Conservation (phyloP, 1,140 invertebrate species). For the Neodiprion fabricii region DNA sequence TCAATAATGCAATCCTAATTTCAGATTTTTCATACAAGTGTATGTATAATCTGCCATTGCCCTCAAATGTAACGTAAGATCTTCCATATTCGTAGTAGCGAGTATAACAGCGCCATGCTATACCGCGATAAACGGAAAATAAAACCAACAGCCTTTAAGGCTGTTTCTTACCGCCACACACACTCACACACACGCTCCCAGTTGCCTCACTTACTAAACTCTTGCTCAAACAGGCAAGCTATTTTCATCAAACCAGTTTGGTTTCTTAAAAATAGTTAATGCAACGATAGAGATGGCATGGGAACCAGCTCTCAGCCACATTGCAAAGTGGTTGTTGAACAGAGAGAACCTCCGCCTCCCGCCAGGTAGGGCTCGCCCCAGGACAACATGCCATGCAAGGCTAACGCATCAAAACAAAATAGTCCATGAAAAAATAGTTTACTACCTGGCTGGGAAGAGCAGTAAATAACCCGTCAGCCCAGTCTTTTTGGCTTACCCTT, state of each 20-base stretch:
- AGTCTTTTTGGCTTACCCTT: neutral
- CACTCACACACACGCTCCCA: neutral
- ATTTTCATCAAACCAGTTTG: slow-evolving; percentile 33
- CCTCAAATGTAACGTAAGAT: neutral
- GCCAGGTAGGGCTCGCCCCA: slow-evolving; percentile 1
- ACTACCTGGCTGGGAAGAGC: neutral
- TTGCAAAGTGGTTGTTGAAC: slow-evolving; percentile 1
- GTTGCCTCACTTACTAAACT: neutral
- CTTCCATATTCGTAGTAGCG: neutral
- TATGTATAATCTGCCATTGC: neutral
- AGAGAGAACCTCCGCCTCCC: neutral
- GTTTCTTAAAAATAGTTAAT: slow-evolving; percentile 18
- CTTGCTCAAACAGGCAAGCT: slow-evolving; percentile 20
- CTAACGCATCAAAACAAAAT: slow-evolving; percentile 16
- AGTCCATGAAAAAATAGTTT: neutral
- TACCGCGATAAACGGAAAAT: neutral
- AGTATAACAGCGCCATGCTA: neutral
- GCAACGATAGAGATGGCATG: slow-evolving; percentile 18
- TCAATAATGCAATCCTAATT: neutral
- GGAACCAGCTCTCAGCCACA: slow-evolving; percentile 15
- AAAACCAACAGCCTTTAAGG: neutral
- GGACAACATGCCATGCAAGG: slow-evolving; percentile 12
- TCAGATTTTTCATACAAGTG: neutral
- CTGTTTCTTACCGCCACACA: neutral
- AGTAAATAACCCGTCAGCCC: neutral